These are phyloP conservation scores for Drosophila arizonae DNA, from an alignment of 1,140 invertebrate genomes.

Conservation along the genomic window DNA sequence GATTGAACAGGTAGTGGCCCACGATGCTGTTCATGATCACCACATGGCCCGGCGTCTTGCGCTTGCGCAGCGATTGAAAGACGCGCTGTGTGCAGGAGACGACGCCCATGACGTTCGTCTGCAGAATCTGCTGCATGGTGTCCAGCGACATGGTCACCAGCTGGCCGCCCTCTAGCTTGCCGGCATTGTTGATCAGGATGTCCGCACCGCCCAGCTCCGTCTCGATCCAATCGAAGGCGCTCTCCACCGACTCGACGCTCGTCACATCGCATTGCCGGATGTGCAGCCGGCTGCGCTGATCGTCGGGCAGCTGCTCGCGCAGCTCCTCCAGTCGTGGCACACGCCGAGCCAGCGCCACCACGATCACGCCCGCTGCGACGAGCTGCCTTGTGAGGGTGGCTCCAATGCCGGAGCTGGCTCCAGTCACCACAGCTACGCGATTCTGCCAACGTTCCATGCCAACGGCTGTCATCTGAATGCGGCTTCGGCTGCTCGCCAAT, in stretches of 20 bases:
- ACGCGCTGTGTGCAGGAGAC: conserved; percentile 87
- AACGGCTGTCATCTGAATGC: conserved; percentile 30
- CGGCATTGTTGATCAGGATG: conserved; percentile 90
- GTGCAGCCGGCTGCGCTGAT: conserved; percentile 53
- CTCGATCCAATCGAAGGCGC: conserved; percentile 86
- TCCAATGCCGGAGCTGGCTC: conserved; percentile 89
- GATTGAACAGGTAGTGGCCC: conserved; percentile 84
- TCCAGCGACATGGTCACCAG: conserved; percentile 73
- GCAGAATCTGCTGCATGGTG: conserved; percentile 84
- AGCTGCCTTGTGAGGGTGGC: conserved; percentile 84
- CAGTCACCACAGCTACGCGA: conserved; percentile 88
- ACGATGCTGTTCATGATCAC: conserved; percentile 88
- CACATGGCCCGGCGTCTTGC: conserved; percentile 86
- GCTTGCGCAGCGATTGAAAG: conserved; percentile 87
- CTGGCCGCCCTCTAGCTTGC: conserved; percentile 83
- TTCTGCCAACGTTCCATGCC: conserved; percentile 87
- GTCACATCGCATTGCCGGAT: conserved; percentile 87
- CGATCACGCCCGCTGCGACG: conserved; percentile 85
- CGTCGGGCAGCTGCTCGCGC: conserved; percentile 32
- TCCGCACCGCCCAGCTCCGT: conserved; percentile 85
- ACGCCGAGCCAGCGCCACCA: conserved; percentile 88
- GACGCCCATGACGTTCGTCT: conserved; percentile 88
- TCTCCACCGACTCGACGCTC: conserved; percentile 85
- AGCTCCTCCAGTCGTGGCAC: conserved; percentile 84
- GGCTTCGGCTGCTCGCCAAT: background rate